These are phyloP conservation scores for Sebastes nivosus DNA, from an alignment of 2,797 vertebrate genomes.

Conservation along the genomic window DNA sequence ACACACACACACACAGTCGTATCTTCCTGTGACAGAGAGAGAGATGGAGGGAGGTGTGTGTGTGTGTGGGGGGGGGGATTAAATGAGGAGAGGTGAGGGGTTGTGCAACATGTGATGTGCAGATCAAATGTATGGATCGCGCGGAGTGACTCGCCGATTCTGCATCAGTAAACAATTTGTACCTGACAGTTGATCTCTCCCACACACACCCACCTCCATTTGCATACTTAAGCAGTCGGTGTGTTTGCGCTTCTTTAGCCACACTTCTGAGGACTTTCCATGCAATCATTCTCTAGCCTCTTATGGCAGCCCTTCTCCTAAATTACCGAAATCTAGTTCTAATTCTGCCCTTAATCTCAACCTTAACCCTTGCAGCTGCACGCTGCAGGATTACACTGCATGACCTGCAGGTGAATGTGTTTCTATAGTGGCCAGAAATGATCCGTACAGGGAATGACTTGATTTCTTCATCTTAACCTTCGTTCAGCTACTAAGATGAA, in stretches of 20 bases:
- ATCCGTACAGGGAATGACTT: background rate
- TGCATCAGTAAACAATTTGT: constrained; percentile 41
- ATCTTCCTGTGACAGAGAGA: constrained; percentile 45
- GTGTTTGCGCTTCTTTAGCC: background rate
- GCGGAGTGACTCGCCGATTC: constrained; percentile 19
- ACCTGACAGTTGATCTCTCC: constrained; percentile 26
- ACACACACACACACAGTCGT: constrained; percentile 17
- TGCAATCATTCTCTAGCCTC: background rate
- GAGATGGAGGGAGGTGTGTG: background rate
- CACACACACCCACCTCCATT: constrained; percentile 12
- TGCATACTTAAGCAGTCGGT: constrained; percentile 3
- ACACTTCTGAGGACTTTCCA: background rate
- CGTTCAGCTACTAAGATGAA: background rate
- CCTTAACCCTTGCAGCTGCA: background rate
- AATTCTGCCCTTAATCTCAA: background rate
- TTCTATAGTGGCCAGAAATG: background rate
- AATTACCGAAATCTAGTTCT: background rate
- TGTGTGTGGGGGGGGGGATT: background rate
- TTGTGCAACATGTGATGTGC: constrained; percentile 45
- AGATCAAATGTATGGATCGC: constrained; percentile 35
- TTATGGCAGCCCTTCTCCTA: background rate
- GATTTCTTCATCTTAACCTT: background rate
- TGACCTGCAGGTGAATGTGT: background rate
- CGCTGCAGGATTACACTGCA: background rate
- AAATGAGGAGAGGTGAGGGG: constrained; percentile 19